Percentiles rank a stretch among this genome's conserved stretches.
These are phyloP conservation scores for Drosophila macrospina DNA, from an alignment of 2,888 invertebrate species.

Conservation along the genomic window DNA sequence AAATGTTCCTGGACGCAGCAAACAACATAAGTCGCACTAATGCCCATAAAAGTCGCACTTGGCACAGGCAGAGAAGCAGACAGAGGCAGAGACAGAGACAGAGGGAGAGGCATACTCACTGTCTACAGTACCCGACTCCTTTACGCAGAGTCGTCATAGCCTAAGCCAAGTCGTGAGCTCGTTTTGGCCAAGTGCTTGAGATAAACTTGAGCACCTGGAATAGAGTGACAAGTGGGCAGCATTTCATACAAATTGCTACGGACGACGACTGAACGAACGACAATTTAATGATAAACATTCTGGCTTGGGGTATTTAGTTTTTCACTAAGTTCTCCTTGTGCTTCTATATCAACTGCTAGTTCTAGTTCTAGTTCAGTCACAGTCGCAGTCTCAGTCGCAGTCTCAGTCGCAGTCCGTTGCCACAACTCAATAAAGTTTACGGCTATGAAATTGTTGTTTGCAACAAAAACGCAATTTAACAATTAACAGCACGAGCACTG, in stretches of 20 bases:
- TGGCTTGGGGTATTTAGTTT: slow-evolving; percentile 37
- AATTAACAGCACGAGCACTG: slow-evolving; percentile 74
- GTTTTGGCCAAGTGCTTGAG: slow-evolving; percentile 74
- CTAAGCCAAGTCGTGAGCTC: slow-evolving; percentile 53
- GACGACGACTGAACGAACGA: slow-evolving; percentile 66
- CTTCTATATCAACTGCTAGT: background rate
- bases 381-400: background rate
- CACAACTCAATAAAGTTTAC: slow-evolving; percentile 79
- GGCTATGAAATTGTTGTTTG: slow-evolving; percentile 75
- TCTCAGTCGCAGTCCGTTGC: slow-evolving; percentile 28
- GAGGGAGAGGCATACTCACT: background rate
- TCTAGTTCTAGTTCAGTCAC: background rate
- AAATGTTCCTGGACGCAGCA: slow-evolving; percentile 59
- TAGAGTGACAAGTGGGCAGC: slow-evolving; percentile 80
- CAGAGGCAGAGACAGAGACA: background rate
- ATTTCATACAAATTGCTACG: slow-evolving; percentile 79
- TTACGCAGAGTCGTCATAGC: slow-evolving; percentile 13
- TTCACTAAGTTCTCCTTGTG: slow-evolving; percentile 15
- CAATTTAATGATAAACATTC: slow-evolving; percentile 79
- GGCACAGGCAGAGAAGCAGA: slow-evolving; percentile 18
- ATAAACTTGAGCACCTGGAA: slow-evolving; percentile 78
- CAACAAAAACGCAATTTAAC: slow-evolving; percentile 82
- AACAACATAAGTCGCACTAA: slow-evolving; percentile 80
- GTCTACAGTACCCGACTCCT: slow-evolving; percentile 2
- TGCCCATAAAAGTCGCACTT: slow-evolving; percentile 79